Conservation (phyloP, 2,888 invertebrate genomes). For the Acronicta leporina region DNA sequence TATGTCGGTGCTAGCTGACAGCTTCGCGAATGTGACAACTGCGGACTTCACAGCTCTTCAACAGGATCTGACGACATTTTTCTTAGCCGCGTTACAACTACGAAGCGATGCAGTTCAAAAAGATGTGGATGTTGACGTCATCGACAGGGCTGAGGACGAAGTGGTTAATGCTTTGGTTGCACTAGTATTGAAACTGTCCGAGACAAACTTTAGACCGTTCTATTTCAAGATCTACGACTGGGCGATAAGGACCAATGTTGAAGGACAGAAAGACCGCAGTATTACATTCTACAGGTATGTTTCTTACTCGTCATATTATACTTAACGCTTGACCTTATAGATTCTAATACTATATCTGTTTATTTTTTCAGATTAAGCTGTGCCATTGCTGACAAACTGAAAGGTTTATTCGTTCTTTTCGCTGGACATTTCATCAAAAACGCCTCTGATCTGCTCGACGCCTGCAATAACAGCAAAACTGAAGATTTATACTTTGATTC, state of each 20-base stretch:
- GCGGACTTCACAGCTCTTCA: slow-evolving; percentile 91
- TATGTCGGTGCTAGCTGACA: slow-evolving; percentile 93
- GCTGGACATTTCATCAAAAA: slow-evolving; percentile 95
- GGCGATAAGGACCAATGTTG: slow-evolving; percentile 91
- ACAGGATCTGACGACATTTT: slow-evolving; percentile 92
- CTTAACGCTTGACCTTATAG: background rate
- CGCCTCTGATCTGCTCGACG: slow-evolving; percentile 92
- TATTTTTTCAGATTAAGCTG: slow-evolving; percentile 90
- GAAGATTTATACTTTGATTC: slow-evolving; percentile 86
- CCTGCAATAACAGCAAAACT: slow-evolving; percentile 90
- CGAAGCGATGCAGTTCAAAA: slow-evolving; percentile 87
- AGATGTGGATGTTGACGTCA: slow-evolving; percentile 69
- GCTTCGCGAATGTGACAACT: slow-evolving; percentile 90
- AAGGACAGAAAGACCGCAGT: slow-evolving; percentile 90
- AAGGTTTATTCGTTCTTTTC: slow-evolving; percentile 96
- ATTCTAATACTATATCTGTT: background rate
- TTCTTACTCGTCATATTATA: background rate
- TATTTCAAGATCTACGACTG: slow-evolving; percentile 96
- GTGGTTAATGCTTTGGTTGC: slow-evolving; percentile 94
- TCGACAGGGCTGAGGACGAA: slow-evolving; percentile 91
- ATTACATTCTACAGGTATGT: slow-evolving; percentile 94
- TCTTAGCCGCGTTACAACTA: slow-evolving; percentile 92
- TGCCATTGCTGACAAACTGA: slow-evolving; percentile 94
- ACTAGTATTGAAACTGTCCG: slow-evolving; percentile 96
- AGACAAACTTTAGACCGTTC: slow-evolving; percentile 96